A percentile compares a stretch with the other conserved stretches of the same genome.
phyloP scores from a whole-genome alignment of 2,888 invertebrate genomes.

The Uloborus plumipes region DNA sequence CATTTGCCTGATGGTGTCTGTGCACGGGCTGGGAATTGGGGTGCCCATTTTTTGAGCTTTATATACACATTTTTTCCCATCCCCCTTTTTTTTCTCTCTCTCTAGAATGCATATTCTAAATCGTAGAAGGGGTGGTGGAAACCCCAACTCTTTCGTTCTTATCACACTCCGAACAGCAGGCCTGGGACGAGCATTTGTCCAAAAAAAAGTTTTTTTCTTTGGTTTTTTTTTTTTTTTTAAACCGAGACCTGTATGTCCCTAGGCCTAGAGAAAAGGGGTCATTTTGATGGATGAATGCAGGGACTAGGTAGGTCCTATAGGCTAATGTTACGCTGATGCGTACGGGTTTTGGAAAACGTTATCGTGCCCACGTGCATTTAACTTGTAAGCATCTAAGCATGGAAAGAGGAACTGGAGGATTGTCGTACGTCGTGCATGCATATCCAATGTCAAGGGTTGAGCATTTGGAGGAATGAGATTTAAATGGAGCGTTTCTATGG shows the following conservation, averaged over 20 bases:
- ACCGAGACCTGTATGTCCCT: too few relatives aligned
- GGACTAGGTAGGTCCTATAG: constrained; percentile 5
- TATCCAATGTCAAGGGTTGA: too few relatives aligned
- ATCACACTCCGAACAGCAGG: constrained; percentile 38
- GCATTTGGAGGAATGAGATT: too few relatives aligned
- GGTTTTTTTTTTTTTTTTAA: too few relatives aligned
- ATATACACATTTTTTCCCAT: constrained; percentile 2
- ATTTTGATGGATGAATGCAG: constrained; percentile 10
- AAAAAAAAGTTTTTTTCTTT: too few relatives aligned
- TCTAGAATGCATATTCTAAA: constrained; percentile 22
- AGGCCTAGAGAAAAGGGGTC: constrained; percentile 5
- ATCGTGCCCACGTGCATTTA: background rate
- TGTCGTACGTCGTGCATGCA: too few relatives aligned
- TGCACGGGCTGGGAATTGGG: constrained; percentile 40
- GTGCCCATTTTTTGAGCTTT: constrained; percentile 1
- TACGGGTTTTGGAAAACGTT: background rate
- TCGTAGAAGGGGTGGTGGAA: background rate
- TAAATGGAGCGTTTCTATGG: too few relatives aligned
- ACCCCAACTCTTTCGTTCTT: constrained; percentile 53
- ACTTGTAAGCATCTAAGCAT: background rate
- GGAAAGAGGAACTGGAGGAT: too few relatives aligned
- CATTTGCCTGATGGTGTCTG: constrained; percentile 55
- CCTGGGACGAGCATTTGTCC: too few relatives aligned
- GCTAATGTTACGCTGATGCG: constrained; percentile 37
- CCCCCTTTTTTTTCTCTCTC: constrained; percentile 18